Percentiles rank a stretch among this genome's conserved stretches.
Evolutionary conservation across 2,113 vertebrate genomes (phyloP).

Genomic region (Chlorodrepanis virens): DNA sequence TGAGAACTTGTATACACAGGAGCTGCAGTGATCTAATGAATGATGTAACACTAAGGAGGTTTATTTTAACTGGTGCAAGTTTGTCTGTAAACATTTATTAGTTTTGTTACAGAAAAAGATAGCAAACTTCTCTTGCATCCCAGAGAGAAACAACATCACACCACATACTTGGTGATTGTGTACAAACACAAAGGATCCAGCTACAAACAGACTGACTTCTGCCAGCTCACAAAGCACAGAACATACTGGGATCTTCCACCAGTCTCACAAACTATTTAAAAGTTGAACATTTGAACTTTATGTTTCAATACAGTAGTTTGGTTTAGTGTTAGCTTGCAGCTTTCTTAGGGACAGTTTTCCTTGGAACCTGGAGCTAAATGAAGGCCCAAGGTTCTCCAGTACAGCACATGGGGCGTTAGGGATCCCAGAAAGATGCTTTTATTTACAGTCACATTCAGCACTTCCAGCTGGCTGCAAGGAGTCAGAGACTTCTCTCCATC

Average conservation of each 20-base stretch:
- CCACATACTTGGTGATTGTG: not conserved
- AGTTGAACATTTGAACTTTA: not conserved
- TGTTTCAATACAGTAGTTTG: not conserved
- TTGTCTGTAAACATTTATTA: slow-evolving; percentile 10
- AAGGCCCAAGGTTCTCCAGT: not conserved
- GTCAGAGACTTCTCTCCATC: not conserved
- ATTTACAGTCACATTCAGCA: not conserved
- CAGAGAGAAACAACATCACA: not conserved
- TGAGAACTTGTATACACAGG: not conserved
- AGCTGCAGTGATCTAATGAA: not conserved
- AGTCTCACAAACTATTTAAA: not conserved
- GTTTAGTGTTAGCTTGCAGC: not conserved
- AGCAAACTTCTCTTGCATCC: slow-evolving; percentile 3
- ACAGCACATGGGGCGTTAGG: too few species aligned
- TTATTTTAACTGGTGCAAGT: slow-evolving; percentile 30
- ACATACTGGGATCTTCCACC: not conserved
- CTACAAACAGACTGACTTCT: not conserved
- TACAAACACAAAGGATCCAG: not conserved
- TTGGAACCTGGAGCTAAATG: not conserved
- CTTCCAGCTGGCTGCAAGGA: not conserved
- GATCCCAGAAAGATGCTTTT: not conserved
- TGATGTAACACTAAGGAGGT: not conserved
- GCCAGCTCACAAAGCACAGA: not conserved
- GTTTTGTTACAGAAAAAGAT: slow-evolving; percentile 7
- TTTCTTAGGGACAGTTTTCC: not conserved